Evolutionary conservation across 2,113 vertebrate species (phyloP), one percentile per base, ranked within the genome.

Genomic region (Sylvilagus bachmani): DNA sequence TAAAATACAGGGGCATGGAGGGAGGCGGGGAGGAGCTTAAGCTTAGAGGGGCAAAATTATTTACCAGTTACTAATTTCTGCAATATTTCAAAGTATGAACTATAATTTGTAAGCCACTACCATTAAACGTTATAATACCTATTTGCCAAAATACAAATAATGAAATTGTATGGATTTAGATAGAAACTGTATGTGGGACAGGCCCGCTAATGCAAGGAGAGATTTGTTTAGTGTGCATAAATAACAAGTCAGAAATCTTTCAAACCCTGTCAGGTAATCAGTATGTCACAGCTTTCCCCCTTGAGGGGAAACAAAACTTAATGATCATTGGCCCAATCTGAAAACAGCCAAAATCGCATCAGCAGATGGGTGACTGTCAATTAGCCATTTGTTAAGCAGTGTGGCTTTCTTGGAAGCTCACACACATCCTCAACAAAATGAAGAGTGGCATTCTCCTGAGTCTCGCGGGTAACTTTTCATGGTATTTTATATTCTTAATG

Each of bases 321-420:
- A 96, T 22, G 33, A 89, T 96, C 91, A 33, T 66, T 61, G 78
- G 73, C 87, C 95, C 16, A 27, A 53, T 70, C 24, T 21, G 64
- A 44, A 55, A 93, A 96, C 77, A 97, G 93, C 74, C 89, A 96
- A 90, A 95, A 74, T 74, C 88, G 4, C 25, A 49, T 80, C 95
- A 97, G 81, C 95, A 97, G 86, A 94, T 98, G 92, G 73, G 80
- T 62, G 49, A 44, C 51, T 96, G 70, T 97, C 86, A 85, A 95
- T 97, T 97, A 94, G 73, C 80, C 93, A 97, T 94, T 97, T 98
- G 97, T 97, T 97, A 95, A 84, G 73, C 88, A 29, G 87, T 6
- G 21, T 27, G 93, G 61, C 88, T 70, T 87, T 97, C 12, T 86
- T 93, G 90, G 73, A 95, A 95, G 51, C 49, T 94, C 27, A 94